Conservation (phyloP, 1,140 invertebrate genomes). For the Mactra quadrangularis region DNA sequence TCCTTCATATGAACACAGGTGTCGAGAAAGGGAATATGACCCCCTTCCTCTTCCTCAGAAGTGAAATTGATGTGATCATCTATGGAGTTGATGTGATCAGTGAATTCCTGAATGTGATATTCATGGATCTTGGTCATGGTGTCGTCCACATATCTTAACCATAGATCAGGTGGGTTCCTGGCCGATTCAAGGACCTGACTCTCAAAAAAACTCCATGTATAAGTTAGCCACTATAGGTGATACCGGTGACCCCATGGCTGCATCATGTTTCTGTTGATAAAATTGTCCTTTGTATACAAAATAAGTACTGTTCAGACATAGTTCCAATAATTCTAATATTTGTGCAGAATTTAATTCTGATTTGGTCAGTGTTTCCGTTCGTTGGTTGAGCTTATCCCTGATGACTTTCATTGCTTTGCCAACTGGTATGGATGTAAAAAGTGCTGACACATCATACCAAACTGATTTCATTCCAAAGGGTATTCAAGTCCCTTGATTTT, state of each 20-base stretch:
- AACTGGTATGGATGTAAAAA: conserved; percentile 41
- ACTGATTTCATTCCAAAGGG: conserved; percentile 15
- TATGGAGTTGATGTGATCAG: conserved; percentile 13
- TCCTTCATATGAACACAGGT: conserved; percentile 20
- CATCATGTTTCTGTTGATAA: neutral
- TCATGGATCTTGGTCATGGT: neutral
- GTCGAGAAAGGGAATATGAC: conserved; percentile 12
- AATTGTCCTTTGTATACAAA: neutral
- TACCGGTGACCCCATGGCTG: conserved; percentile 1
- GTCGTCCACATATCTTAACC: conserved; percentile 6
- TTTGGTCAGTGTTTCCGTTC: too few relatives aligned
- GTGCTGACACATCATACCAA: conserved; percentile 31
- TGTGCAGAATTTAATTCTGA: too few relatives aligned
- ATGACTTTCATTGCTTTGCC: conserved; percentile 9
- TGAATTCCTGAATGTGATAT: neutral
- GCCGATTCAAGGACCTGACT: neutral
- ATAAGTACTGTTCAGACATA: neutral
- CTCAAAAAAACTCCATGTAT: neutral
- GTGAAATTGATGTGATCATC: conserved; percentile 25
- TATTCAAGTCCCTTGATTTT: conserved; percentile 35
- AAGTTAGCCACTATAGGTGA: neutral
- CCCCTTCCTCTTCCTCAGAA: conserved; percentile 12
- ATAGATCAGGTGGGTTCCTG: neutral
- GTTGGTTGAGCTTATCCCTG: neutral
- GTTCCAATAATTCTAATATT: too few relatives aligned